A percentile compares a stretch with the other conserved stretches of the same genome.
phyloP scores from a whole-genome alignment of 1,140 invertebrate genomes.

The Polypedilum vanderplanki region DNA sequence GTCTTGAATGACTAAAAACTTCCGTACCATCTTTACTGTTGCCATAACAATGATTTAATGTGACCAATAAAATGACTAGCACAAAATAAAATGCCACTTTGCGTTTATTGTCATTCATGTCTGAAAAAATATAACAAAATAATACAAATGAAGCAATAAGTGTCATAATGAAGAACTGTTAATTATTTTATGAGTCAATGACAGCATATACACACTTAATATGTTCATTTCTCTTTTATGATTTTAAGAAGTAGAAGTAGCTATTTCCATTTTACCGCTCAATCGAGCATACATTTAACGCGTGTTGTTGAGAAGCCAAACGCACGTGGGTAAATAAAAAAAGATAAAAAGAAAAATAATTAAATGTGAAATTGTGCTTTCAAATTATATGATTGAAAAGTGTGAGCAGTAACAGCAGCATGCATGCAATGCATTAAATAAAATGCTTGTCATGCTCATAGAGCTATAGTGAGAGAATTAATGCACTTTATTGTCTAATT shows the following conservation, averaged over 20 bases:
- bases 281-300: background rate
- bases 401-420: background rate
- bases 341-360: too few relatives aligned
- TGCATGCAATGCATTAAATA: background rate
- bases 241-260: background rate
- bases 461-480: background rate
- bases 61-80: conserved; percentile 12
- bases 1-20: background rate
- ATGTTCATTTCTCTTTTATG: background rate
- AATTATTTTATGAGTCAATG: background rate
- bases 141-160: background rate
- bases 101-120: background rate
- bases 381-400: background rate
- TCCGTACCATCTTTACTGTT: background rate
- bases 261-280: conserved; percentile 10
- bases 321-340: conserved; percentile 8
- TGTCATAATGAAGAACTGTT: background rate
- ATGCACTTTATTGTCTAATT: conserved; percentile 6
- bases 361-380: too few relatives aligned
- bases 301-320: background rate
- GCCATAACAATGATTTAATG: background rate
- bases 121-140: background rate
- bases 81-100: conserved; percentile 11
- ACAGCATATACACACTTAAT: background rate
- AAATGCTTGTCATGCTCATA: background rate